Evolutionary conservation across 2,113 vertebrate species (phyloP).

Genomic region (Pseudolaguvia tuberculata): DNA sequence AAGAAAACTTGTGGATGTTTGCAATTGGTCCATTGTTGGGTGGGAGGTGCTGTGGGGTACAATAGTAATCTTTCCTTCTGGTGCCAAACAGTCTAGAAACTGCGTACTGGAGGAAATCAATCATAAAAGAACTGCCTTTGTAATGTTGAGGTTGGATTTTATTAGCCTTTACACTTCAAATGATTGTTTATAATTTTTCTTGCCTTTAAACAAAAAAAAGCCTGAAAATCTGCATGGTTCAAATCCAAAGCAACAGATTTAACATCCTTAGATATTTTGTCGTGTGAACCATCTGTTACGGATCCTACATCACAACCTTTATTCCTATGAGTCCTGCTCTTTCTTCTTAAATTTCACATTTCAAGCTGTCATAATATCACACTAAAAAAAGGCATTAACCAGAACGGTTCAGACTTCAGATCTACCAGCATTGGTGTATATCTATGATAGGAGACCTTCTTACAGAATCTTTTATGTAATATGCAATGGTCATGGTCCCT

Average conservation of each 20-base stretch:
- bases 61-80: no score
- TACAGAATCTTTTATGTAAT: no score
- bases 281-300: neutral
- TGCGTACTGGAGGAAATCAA: neutral
- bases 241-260: neutral
- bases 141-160: neutral
- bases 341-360: neutral
- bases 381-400: neutral
- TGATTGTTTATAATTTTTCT: neutral
- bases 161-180: neutral
- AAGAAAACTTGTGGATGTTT: no score
- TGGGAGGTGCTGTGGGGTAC: no score
- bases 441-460: neutral
- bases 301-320: conserved; percentile 1
- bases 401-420: neutral
- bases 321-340: neutral
- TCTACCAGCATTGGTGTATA: neutral
- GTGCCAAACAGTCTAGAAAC: no score
- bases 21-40: no score
- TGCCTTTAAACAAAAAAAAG: neutral
- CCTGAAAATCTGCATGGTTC: neutral
- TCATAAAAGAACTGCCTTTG: neutral
- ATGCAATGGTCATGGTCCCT: neutral
- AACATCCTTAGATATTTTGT: conserved; percentile 10
- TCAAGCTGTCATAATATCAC: conserved; percentile 4